These are phyloP conservation scores for Brachylomia viminalis DNA, from an alignment of 2,888 invertebrate species.

Conservation along the genomic window DNA sequence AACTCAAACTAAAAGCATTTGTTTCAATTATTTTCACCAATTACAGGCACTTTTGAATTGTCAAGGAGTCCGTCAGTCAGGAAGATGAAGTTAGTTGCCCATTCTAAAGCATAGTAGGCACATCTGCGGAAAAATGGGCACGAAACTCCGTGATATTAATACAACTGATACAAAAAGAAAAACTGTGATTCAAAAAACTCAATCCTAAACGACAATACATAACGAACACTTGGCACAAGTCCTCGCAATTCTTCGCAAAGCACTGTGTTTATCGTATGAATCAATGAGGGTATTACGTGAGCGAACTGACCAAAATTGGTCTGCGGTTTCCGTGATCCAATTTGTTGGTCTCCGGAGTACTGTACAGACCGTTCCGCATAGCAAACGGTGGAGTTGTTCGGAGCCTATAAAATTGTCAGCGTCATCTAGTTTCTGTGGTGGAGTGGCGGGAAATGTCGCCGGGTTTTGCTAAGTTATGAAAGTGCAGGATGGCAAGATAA, in stretches of 20 bases:
- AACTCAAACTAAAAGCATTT: too few relatives aligned
- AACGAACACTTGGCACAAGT: constrained; percentile 38
- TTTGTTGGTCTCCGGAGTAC: constrained; percentile 71
- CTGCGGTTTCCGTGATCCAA: constrained; percentile 79
- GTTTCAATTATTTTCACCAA: too few relatives aligned
- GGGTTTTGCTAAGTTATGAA: neutral
- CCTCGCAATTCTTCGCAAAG: constrained; percentile 59
- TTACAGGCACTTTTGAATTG: too few relatives aligned
- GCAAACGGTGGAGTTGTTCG: constrained; percentile 44
- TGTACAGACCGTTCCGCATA: constrained; percentile 62
- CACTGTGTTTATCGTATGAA: constrained; percentile 73
- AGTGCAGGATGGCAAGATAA: neutral
- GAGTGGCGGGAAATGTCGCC: neutral
- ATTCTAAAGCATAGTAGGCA: too few relatives aligned
- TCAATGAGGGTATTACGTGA: constrained; percentile 79
- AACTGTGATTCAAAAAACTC: neutral
- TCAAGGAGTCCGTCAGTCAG: too few relatives aligned
- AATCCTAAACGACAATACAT: constrained; percentile 27
- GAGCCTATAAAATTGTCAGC: constrained; percentile 38
- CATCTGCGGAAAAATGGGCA: too few relatives aligned
- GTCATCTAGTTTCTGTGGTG: constrained; percentile 5
- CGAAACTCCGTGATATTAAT: neutral
- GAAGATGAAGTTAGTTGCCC: too few relatives aligned
- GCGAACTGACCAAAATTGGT: constrained; percentile 77
- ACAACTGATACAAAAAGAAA: neutral